These are phyloP conservation scores for Idaea aversata DNA, from an alignment of 2,888 invertebrate genomes.

Conservation along the genomic window DNA sequence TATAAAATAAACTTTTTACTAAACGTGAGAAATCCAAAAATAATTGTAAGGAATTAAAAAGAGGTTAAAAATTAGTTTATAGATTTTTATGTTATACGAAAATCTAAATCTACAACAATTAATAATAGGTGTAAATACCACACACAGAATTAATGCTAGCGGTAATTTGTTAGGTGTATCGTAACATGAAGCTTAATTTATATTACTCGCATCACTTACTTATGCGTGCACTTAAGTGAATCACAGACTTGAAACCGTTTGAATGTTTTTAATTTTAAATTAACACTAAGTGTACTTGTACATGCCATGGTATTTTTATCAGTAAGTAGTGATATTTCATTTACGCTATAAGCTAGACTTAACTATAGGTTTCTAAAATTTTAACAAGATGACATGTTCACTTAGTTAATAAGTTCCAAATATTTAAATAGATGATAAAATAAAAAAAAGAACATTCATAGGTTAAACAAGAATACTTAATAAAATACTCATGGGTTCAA, in stretches of 20 bases:
- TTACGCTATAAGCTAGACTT: not conserved
- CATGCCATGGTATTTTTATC: not conserved
- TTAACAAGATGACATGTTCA: not conserved
- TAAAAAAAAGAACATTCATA: too few species aligned
- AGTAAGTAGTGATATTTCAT: not conserved
- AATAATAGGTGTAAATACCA: not conserved
- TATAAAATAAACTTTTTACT: too few species aligned
- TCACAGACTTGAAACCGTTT: not conserved
- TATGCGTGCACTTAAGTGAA: not conserved
- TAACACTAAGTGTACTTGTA: not conserved
- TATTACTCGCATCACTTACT: not conserved
- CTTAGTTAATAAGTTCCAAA: too few species aligned
- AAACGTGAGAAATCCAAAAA: too few species aligned
- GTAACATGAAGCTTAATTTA: not conserved
- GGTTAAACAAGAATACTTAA: too few species aligned
- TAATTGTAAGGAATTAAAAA: conserved; percentile 3
- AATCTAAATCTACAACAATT: not conserved
- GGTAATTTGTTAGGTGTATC: not conserved
- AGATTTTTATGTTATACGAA: not conserved
- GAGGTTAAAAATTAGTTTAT: not conserved
- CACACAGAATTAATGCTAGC: not conserved
- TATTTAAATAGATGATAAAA: too few species aligned
- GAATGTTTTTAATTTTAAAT: not conserved
- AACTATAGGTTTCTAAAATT: not conserved
- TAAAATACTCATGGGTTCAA: too few species aligned